Percentiles rank a stretch among this genome's conserved stretches.
These are phyloP conservation scores for Drosophila koepferae DNA, from an alignment of 2,888 invertebrate species.

Conservation along the genomic window DNA sequence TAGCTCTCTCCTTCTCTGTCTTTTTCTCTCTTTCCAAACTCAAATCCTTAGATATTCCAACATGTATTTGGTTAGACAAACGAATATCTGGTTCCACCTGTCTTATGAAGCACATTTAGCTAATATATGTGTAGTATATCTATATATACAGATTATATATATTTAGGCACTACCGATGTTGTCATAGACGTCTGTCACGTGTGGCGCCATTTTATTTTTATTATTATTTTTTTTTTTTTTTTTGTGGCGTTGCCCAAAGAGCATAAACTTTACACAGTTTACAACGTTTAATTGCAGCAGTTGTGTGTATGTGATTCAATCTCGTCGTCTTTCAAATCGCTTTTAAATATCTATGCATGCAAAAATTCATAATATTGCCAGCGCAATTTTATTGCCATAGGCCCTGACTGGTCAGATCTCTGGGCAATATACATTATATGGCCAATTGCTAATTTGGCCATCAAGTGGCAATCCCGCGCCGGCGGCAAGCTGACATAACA, in stretches of 20 bases:
- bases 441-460: neutral
- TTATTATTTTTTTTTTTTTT: too few species aligned
- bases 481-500: neutral
- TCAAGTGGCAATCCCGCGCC: neutral
- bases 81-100: neutral
- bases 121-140: neutral
- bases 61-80: neutral
- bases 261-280: neutral
- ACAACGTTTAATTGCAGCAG: neutral
- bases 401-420: slow-evolving; percentile 1
- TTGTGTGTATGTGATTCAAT: neutral
- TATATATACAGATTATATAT: too few species aligned
- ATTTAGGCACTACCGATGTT: neutral
- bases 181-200: neutral
- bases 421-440: neutral
- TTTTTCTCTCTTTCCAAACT: neutral
- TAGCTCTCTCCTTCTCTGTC: too few species aligned
- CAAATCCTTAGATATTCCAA: neutral
- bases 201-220: neutral
- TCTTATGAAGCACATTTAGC: neutral
- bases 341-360: slow-evolving; percentile 1
- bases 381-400: neutral
- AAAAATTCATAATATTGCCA: neutral
- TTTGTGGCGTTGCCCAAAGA: neutral
- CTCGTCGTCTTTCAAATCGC: neutral